Evolutionary conservation across 2,888 invertebrate genomes (phyloP).

Genomic region (Oligia latruncula): DNA sequence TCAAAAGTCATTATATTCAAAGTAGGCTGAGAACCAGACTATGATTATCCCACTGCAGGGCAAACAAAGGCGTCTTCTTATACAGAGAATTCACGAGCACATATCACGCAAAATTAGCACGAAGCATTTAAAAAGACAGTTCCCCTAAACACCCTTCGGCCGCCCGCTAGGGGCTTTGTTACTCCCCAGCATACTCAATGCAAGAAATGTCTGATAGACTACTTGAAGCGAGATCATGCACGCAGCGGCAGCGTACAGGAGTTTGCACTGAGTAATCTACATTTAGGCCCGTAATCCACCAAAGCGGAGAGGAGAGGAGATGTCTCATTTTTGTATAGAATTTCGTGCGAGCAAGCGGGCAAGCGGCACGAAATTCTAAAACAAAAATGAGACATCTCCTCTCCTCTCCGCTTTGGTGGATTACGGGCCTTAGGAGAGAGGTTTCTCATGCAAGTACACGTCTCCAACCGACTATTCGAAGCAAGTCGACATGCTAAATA

Average conservation of each 20-base stretch:
- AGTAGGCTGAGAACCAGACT: neutral
- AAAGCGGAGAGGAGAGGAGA: too few relatives aligned
- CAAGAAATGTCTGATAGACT: neutral
- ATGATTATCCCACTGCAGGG: neutral
- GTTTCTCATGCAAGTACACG: neutral
- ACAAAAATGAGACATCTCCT: too few relatives aligned
- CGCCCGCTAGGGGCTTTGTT: neutral
- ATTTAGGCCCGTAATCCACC: neutral
- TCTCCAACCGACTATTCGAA: neutral
- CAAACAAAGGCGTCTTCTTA: neutral
- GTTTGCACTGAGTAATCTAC: too few relatives aligned
- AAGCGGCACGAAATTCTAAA: too few relatives aligned
- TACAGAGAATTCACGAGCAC: neutral
- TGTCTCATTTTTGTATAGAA: too few relatives aligned
- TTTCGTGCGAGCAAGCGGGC: too few relatives aligned
- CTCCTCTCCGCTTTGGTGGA: too few relatives aligned
- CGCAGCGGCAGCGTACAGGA: neutral
- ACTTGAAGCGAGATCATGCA: neutral
- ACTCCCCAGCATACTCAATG: neutral
- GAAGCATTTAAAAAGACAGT: neutral
- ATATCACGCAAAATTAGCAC: neutral
- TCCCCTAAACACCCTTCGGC: neutral
- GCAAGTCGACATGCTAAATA: neutral
- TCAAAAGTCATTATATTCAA: neutral
- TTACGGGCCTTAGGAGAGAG: neutral